phyloP scores from a whole-genome alignment of 2,888 invertebrate genomes.

The Alcis repandata region DNA sequence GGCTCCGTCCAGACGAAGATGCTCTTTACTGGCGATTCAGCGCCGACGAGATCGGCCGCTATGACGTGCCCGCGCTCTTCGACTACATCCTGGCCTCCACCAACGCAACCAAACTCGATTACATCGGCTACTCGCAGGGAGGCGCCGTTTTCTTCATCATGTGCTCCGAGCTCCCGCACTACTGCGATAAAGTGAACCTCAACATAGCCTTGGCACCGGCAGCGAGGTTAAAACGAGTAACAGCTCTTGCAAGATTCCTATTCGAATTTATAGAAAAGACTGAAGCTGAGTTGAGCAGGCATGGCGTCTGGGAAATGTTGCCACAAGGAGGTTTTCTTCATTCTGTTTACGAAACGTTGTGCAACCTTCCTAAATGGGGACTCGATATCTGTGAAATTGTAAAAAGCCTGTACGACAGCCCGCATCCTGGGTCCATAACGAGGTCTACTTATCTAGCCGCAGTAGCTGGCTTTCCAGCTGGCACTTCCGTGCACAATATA shows the following conservation, averaged over 20 bases:
- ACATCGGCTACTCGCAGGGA: constrained; percentile 90
- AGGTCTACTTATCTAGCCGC: neutral
- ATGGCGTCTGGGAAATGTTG: neutral
- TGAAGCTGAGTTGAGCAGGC: neutral
- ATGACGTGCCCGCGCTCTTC: constrained; percentile 90
- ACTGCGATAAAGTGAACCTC: constrained; percentile 87
- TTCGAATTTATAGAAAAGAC: neutral
- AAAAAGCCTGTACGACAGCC: neutral
- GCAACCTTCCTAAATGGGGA: neutral
- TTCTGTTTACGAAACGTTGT: neutral
- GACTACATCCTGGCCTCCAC: constrained; percentile 67
- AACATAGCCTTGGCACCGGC: constrained; percentile 89
- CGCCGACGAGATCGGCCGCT: constrained; percentile 91
- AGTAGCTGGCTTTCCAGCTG: neutral
- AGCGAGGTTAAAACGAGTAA: constrained; percentile 45
- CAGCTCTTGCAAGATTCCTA: neutral
- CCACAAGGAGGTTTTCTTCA: neutral
- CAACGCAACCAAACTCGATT: constrained; percentile 59
- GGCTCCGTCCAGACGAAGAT: constrained; percentile 64
- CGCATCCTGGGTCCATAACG: neutral
- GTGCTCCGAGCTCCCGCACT: constrained; percentile 88
- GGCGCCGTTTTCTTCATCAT: constrained; percentile 90
- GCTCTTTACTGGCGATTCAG: constrained; percentile 87
- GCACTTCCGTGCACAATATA: constrained; percentile 1
- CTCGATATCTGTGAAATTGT: neutral